These are phyloP conservation scores for Tenrec ecaudatus DNA, from an alignment of 2,113 vertebrate genomes.

Conservation along the genomic window DNA sequence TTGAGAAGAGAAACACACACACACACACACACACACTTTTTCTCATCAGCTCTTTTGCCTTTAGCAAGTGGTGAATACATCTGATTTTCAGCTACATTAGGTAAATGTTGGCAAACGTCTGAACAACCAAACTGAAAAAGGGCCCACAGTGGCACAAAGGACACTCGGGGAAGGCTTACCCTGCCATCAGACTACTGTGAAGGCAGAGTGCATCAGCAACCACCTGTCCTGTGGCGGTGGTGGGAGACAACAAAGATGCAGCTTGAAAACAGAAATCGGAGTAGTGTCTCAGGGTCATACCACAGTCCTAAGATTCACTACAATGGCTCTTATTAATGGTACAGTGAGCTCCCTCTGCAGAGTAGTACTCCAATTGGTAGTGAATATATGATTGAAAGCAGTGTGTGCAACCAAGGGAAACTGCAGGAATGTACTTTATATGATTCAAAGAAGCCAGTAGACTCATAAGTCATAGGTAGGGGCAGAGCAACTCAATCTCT, in stretches of 20 bases:
- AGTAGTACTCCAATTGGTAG: neutral
- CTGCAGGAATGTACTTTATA: constrained; percentile 14
- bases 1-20: neutral
- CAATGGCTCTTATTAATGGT: neutral
- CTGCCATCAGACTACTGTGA: neutral
- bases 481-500: neutral
- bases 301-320: constrained; percentile 32
- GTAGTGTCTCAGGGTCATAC: neutral
- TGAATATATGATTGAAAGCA: constrained; percentile 19
- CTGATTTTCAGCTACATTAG: neutral
- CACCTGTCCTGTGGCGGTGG: neutral
- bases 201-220: neutral
- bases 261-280: neutral
- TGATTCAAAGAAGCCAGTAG: neutral
- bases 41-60: constrained; percentile 4
- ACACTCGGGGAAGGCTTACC: neutral
- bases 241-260: constrained; percentile 22
- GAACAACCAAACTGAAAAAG: constrained; percentile 43
- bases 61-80: neutral
- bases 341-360: neutral
- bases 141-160: neutral
- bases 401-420: neutral
- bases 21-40: neutral
- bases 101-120: neutral
- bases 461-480: neutral